Evolutionary conservation across 1,140 invertebrate genomes (phyloP).

Genomic region (Sweltsa coloradensis): DNA sequence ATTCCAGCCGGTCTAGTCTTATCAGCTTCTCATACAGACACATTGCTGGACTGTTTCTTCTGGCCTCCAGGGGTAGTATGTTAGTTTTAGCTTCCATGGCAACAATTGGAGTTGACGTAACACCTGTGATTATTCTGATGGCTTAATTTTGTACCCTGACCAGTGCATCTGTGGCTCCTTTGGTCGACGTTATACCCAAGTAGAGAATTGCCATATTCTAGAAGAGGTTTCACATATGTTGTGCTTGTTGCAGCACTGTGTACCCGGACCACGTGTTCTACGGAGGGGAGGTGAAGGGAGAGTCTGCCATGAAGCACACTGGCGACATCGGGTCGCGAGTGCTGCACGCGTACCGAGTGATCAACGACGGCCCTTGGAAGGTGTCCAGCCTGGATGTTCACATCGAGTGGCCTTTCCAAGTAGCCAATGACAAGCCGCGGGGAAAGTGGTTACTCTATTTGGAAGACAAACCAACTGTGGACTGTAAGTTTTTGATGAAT

Average conservation of each 20-base stretch:
- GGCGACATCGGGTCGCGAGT: conserved; percentile 77
- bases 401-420: conserved; percentile 83
- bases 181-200: too few relatives aligned
- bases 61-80: too few relatives aligned
- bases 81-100: too few relatives aligned
- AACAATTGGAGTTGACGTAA: too few relatives aligned
- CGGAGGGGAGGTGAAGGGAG: conserved; percentile 68
- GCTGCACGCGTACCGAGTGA: conserved; percentile 71
- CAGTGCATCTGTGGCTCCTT: too few relatives aligned
- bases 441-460: conserved; percentile 88
- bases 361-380: conserved; percentile 77
- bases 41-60: too few relatives aligned
- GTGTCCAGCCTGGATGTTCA: conserved; percentile 63
- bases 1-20: too few relatives aligned
- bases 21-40: too few relatives aligned
- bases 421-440: conserved; percentile 57
- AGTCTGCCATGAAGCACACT: conserved; percentile 67
- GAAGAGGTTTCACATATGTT: neutral
- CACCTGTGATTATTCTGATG: too few relatives aligned
- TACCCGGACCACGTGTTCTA: conserved; percentile 71
- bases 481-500: conserved; percentile 34
- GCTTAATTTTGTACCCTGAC: too few relatives aligned
- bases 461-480: conserved; percentile 61
- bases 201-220: too few relatives aligned
- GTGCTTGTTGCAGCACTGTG: conserved; percentile 37